Conservation (phyloP, 2,797 vertebrate genomes). For the Anas acuta region DNA sequence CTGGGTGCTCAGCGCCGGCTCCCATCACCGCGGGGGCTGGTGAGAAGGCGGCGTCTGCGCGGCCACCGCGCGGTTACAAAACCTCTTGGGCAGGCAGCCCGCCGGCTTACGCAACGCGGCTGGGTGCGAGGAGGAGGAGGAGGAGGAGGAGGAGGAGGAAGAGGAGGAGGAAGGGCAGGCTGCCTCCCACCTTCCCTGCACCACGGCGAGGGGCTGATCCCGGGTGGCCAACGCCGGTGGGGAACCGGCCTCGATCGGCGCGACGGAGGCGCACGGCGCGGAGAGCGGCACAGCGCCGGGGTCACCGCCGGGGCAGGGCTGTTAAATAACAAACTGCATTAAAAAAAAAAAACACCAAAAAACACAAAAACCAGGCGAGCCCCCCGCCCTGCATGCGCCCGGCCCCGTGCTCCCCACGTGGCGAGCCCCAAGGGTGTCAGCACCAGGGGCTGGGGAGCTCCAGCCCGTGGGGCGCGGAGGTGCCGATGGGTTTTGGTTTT, state of each 20-base stretch:
- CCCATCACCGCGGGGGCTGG: rapidly evolving
- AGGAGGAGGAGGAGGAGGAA: background rate
- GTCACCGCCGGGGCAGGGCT: background rate
- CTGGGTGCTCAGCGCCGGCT: rapidly evolving
- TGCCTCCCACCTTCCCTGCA: background rate
- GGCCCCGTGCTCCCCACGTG: too few relatives aligned
- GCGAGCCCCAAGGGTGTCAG: rapidly evolving
- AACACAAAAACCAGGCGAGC: rapidly evolving
- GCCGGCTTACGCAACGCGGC: rapidly evolving
- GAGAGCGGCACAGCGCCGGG: background rate
- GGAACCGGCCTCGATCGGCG: background rate
- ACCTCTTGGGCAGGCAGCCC: background rate
- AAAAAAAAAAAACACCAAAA: background rate
- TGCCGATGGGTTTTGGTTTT: rapidly evolving
- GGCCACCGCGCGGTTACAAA: rapidly evolving
- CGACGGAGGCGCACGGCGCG: background rate
- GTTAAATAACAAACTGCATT: background rate
- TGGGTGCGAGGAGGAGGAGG: background rate
- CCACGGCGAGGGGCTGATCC: background rate
- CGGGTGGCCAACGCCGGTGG: background rate
- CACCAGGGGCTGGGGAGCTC: background rate
- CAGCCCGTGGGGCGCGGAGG: rapidly evolving
- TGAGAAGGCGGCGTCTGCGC: background rate
- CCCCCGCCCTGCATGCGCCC: background rate
- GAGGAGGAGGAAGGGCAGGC: background rate